These are phyloP conservation scores for Chelidonichthys spinosus DNA, from an alignment of 2,797 vertebrate species.

Conservation along the genomic window DNA sequence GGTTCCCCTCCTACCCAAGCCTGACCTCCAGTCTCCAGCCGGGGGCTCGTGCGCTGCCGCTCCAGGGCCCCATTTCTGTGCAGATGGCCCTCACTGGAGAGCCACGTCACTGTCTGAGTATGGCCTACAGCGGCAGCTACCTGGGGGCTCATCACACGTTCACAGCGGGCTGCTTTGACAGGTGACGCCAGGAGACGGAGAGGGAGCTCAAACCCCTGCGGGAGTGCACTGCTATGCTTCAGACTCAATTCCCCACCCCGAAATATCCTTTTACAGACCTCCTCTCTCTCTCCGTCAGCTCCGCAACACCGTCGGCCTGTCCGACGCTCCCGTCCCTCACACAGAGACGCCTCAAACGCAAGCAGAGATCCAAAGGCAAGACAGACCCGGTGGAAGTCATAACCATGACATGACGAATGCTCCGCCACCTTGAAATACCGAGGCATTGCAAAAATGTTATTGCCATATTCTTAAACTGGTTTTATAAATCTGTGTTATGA, in stretches of 20 bases:
- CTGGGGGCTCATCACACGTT: conserved; percentile 84
- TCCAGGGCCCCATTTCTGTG: conserved; percentile 84
- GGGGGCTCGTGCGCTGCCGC: conserved; percentile 73
- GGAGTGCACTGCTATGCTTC: conserved; percentile 59
- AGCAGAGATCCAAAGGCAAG: conserved; percentile 78
- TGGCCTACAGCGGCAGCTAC: conserved; percentile 85
- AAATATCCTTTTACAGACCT: conserved; percentile 78
- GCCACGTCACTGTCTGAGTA: conserved; percentile 85
- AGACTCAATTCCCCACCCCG: conserved; percentile 55
- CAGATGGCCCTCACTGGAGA: conserved; percentile 86
- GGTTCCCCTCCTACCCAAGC: conserved; percentile 78
- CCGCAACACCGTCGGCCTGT: conserved; percentile 53
- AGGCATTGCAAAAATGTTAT: conserved; percentile 40
- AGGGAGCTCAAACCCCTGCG: conserved; percentile 65
- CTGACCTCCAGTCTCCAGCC: conserved; percentile 78
- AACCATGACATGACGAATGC: conserved; percentile 80
- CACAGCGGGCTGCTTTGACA: conserved; percentile 88
- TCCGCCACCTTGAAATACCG: conserved; percentile 37
- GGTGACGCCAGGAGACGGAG: conserved; percentile 86
- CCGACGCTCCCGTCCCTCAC: conserved; percentile 52
- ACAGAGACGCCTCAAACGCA: conserved; percentile 82
- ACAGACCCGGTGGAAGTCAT: conserved; percentile 82
- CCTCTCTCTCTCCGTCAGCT: conserved; percentile 78
- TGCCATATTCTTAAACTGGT: conserved; percentile 47
- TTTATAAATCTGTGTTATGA: conserved; percentile 60